Base-by-base conservation (phyloP, 2,888 invertebrate species). In the Agriopis marginaria region DNA sequence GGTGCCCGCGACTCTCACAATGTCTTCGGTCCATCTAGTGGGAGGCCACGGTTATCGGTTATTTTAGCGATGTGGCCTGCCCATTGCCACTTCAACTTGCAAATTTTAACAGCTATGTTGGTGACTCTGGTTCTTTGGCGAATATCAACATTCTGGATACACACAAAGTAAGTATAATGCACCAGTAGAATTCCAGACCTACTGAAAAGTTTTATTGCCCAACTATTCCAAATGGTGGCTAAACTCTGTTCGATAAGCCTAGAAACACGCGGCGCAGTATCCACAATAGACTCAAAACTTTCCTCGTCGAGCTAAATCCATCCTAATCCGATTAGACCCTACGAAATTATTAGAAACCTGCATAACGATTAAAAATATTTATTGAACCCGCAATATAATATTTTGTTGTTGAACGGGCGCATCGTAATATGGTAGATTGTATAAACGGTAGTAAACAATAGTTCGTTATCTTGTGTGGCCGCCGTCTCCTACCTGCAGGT, bases 371-470 rank as follows among this genome's bases (percentile, higher is more conserved):
- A 44, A 67, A 70, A 47, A 39, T 54, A 47, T 50, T 62, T 63
- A 32, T 40, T 50, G 45, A 66, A 69, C 63, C 54, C 59, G 71
- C 60, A 72, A 63, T 71, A 69, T 69, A 72, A 69, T 32, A 42
- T 64, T 69, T 72, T 76, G 71, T 71, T 73, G 69, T 67, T 61
- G 67, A 73, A 68, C 73, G 73, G 76, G 73, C 14, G 51, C 54
- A 73, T 75, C 75, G 66, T 66, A 54, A 64, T 49, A 42, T 42
- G 59, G 63, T 44, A 45, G 65, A 58, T 66, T 68, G 63, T 71
- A 59, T 73, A 68, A 68, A 72, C 68, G 70, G 72, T 59, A 70
- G 68, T 58, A 67, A 47, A 72, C 70, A 73, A 73, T 70, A 51
- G 73, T 58, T 68, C 39, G 69, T 71, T 72, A 71, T 69, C 71